These are phyloP conservation scores for Patella caerulea DNA, from an alignment of 2,888 invertebrate species.

Conservation along the genomic window DNA sequence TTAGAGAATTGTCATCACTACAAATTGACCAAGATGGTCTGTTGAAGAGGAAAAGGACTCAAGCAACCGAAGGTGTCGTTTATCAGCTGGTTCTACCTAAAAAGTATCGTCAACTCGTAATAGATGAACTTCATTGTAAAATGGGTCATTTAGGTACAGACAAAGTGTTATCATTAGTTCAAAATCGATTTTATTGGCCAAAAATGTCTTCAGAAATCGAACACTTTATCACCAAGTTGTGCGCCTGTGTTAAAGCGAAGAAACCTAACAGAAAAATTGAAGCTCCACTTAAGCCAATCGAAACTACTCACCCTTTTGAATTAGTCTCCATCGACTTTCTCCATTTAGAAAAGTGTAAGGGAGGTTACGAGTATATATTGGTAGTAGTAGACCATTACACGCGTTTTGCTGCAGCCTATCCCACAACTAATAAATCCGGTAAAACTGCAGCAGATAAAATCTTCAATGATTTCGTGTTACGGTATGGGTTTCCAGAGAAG, in stretches of 20 bases:
- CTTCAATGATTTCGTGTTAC: too few species aligned
- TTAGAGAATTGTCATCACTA: slow-evolving; percentile 24
- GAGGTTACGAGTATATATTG: slow-evolving; percentile 24
- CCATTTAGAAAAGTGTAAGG: slow-evolving; percentile 19
- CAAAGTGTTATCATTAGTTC: neutral
- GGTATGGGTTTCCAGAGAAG: slow-evolving; percentile 27
- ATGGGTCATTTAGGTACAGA: neutral
- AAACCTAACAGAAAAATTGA: neutral
- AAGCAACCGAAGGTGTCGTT: neutral
- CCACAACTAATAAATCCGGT: slow-evolving; percentile 22
- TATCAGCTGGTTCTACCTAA: slow-evolving; percentile 11
- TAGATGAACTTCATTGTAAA: neutral
- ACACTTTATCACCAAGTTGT: neutral
- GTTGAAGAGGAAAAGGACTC: neutral
- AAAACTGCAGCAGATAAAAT: too few species aligned
- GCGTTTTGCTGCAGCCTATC: slow-evolving; percentile 19
- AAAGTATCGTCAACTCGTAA: neutral
- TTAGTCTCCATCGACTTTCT: slow-evolving; percentile 26
- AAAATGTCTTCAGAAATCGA: neutral
- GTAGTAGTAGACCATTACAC: slow-evolving; percentile 22
- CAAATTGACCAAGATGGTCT: slow-evolving; percentile 11
- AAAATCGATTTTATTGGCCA: slow-evolving; percentile 14
- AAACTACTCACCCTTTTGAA: slow-evolving; percentile 19
- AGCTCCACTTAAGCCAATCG: slow-evolving; percentile 14
- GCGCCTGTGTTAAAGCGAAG: neutral